Percentiles rank a stretch among this genome's conserved stretches.
phyloP scores from a whole-genome alignment of 2,113 vertebrate species.

The Tragelaphus strepsiceros region DNA sequence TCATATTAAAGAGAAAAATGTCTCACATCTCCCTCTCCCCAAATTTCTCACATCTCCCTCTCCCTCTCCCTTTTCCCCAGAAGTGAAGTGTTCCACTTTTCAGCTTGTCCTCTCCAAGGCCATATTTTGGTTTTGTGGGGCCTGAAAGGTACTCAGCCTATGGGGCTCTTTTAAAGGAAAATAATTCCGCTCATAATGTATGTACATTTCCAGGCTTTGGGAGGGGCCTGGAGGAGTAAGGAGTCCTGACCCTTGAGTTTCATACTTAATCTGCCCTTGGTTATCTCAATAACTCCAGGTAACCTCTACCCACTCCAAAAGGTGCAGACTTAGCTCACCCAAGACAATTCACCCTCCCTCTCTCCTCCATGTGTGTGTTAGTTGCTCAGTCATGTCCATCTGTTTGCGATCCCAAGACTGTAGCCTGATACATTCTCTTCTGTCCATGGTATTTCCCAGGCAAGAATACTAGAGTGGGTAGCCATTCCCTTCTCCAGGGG shows the following conservation, averaged over 20 bases:
- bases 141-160: neutral
- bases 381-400: neutral
- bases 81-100: neutral
- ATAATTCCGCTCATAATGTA: neutral
- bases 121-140: neutral
- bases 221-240: neutral
- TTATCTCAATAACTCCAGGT: neutral
- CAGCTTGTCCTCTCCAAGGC: neutral
- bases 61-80: neutral
- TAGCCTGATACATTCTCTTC: neutral
- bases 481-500: neutral
- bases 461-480: neutral
- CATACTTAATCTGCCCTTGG: neutral
- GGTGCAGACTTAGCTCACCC: neutral
- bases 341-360: neutral
- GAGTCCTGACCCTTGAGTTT: neutral
- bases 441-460: neutral
- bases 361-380: neutral
- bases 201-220: neutral
- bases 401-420: neutral
- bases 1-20: neutral
- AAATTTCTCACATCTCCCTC: neutral
- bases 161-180: neutral
- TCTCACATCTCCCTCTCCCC: neutral
- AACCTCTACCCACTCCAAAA: neutral